Base-by-base conservation (phyloP, 2,113 vertebrate species). In the Muntiacus muntjak region DNA sequence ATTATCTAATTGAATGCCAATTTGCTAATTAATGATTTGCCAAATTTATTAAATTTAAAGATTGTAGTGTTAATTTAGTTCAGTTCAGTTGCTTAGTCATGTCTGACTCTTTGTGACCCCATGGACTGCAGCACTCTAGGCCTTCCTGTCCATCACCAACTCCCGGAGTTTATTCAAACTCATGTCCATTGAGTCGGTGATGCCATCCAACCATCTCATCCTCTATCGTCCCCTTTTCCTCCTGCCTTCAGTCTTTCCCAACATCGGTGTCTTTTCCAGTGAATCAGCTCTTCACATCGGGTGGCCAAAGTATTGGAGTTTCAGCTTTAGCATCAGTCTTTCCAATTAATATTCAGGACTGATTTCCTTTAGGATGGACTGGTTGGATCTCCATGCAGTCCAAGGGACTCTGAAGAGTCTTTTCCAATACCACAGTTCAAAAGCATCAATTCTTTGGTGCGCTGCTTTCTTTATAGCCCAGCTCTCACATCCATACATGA, bases 11-110 rank as follows among this genome's bases (percentile, higher is more conserved):
- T 64, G 26, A 97, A 93, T 50, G 47, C 19, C 64, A 95, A 94
- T 52, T 91, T 90, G 47, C 30, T 55, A 43, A 50, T 71, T 64
- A 95, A 54, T 36, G 71, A 78, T 83, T 95, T 94, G 54, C 36
- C 25, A 67, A 10, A 85, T 82, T 83, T 87, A 84, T 33, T 87
- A 89, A 86, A 92, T 86, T 54, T 76, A 50, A 82, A 92, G 25
- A 55, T 50, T 58, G 14, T 21, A 88, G 36, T 67, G 23, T 67
- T 74, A 74, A 36, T 21, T 67, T 16, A n/a, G 33, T 30, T 76
- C 21, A 67, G 14, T 19, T 71, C 17, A 71, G 67, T 40, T 0
- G 0, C n/a, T 71, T 5, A 71, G 67, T 71, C 1, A 5, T 71
- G 67, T 6, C 33, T 2, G 0, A 71, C 67, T 71, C 17, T 71